Conservation (phyloP, 2,888 invertebrate genomes). For the Seira ritae region DNA sequence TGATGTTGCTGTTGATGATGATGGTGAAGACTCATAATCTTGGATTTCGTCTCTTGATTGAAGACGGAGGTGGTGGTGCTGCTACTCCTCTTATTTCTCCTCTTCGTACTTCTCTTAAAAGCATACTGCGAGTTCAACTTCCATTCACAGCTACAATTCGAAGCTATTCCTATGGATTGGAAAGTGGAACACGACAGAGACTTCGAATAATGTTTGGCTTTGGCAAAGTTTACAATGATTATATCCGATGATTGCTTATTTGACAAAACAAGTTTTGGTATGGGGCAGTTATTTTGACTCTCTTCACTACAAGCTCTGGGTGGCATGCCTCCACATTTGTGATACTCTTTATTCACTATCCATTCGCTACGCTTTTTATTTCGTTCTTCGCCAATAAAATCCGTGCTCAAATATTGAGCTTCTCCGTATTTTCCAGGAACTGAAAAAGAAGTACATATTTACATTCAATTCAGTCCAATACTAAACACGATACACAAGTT, state of each 20-base stretch:
- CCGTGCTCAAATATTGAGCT: not conserved
- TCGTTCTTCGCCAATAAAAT: not conserved
- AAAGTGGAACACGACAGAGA: not conserved
- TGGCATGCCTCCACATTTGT: conserved; percentile 62
- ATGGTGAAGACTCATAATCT: conserved; percentile 63
- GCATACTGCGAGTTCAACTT: not conserved
- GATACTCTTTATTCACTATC: not conserved
- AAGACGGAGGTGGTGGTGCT: conserved; percentile 17
- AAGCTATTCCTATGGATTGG: not conserved
- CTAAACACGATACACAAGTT: not conserved
- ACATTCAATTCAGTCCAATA: not conserved
- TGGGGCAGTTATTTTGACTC: not conserved
- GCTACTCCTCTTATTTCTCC: conserved; percentile 1
- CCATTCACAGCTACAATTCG: not conserved
- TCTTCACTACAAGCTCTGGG: conserved; percentile 43
- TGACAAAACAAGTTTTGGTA: not conserved
- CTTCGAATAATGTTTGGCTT: not conserved
- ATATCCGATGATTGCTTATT: no score
- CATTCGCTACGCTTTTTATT: not conserved
- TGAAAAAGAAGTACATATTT: no score
- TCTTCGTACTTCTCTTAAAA: not conserved
- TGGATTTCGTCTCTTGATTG: conserved; percentile 1
- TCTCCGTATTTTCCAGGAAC: not conserved
- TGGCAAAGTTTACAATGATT: not conserved
- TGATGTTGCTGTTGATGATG: conserved; percentile 44